These are phyloP conservation scores for Hetaerina americana DNA, from an alignment of 1,140 invertebrate species.

Conservation along the genomic window DNA sequence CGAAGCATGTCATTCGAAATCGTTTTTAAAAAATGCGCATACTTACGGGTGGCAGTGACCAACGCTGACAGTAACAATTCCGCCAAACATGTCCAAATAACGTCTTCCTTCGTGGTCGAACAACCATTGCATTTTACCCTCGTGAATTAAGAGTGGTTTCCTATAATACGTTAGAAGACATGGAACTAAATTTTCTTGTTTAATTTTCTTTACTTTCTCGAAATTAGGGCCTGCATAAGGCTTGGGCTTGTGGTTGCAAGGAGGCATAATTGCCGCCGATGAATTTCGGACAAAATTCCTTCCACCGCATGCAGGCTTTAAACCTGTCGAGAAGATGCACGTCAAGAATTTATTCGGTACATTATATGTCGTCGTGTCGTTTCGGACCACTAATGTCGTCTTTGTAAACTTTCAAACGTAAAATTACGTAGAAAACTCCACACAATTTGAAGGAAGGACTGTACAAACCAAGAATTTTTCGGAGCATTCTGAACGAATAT, in stretches of 20 bases:
- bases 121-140: slow-evolving; percentile 84
- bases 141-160: slow-evolving; percentile 67
- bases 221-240: slow-evolving; percentile 37
- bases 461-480: too few species aligned
- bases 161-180: slow-evolving; percentile 64
- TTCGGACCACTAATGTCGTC: too few species aligned
- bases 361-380: too few species aligned
- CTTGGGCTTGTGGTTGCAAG: neutral
- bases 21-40: too few species aligned
- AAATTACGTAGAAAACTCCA: too few species aligned
- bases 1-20: slow-evolving; percentile 4
- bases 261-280: neutral
- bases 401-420: too few species aligned
- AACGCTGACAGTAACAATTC: slow-evolving; percentile 94
- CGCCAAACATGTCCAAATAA: slow-evolving; percentile 90
- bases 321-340: neutral
- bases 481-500: too few species aligned
- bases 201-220: slow-evolving; percentile 39
- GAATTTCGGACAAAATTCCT: neutral
- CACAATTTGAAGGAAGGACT: too few species aligned
- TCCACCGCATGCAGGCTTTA: neutral
- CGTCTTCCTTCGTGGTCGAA: slow-evolving; percentile 74
- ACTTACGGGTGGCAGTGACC: slow-evolving; percentile 96
- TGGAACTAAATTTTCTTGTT: slow-evolving; percentile 50
- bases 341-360: too few species aligned